Base-by-base conservation (phyloP, 2,797 vertebrate genomes). In the Acrossocheilus fasciatus region DNA sequence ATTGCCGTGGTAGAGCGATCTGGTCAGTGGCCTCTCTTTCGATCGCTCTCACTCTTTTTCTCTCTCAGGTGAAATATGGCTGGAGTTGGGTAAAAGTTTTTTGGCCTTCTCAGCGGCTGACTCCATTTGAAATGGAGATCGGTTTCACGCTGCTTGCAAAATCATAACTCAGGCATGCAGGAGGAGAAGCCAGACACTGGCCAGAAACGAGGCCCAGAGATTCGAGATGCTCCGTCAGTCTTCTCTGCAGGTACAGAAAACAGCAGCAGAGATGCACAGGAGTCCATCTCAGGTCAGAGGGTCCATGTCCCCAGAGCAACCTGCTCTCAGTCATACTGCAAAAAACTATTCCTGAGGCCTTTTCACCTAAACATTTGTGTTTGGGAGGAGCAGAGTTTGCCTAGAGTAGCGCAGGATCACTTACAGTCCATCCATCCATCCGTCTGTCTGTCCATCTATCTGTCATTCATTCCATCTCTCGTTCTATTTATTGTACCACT, bases 51-150 rank as follows among this genome's bases (percentile, higher is more conserved):
- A 11, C 43, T 73, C 43, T 75, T 34, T 85, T 57, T 78, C 50
- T 62, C 54, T 45, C 45, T 81, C 59, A 81, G 84, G 84, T 86
- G 84, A 86, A 81, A 86, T 86, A 86, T 86, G 85, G 70, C 54
- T 86, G 36, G 78, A 81, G 78, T 86, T 86, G 85, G 78, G 69
- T 81, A 86, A 66, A 75, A 7, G 57, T 34, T 80, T 85, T 85
- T 80, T 80, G 88, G 88, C 88, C 85, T 85, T 76, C 83, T 79
- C 85, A 83, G 83, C 66, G 78, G 87, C 87, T 89, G 90, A 89
- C 85, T 90, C 83, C 82, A 87, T 91, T 89, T 88, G 90, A 89
- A 91, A 88, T 81, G 81, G 85, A 89, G 86, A 88, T 80, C 74
- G 81, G 85, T 89, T 89, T 88, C 89, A 89, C 64, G 88, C 87